Conservation (phyloP, 1,140 invertebrate species). For the Saccostrea cuccullata region DNA sequence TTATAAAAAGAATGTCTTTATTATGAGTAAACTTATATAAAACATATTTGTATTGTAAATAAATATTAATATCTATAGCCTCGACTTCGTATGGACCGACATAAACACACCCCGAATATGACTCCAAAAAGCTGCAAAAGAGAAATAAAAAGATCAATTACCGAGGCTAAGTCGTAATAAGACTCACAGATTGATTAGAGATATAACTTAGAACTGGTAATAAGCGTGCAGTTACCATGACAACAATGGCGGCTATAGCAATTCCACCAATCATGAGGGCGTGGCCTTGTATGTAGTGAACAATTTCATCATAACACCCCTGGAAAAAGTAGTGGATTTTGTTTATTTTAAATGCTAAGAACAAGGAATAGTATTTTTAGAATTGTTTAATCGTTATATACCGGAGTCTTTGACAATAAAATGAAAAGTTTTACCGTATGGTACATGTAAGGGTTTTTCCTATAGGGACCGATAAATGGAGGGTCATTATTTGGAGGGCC, state of each 20-base stretch:
- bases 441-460: constrained; percentile 65
- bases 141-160: constrained; percentile 3
- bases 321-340: constrained; percentile 39
- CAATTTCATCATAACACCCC: constrained; percentile 67
- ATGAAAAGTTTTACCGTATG: constrained; percentile 56
- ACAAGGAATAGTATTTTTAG: neutral
- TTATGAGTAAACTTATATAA: constrained; percentile 30
- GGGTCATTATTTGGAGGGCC: constrained; percentile 59
- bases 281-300: constrained; percentile 62
- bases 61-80: constrained; percentile 19
- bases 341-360: neutral
- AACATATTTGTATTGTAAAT: neutral
- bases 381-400: neutral
- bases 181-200: neutral
- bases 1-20: neutral
- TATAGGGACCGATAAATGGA: constrained; percentile 43
- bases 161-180: neutral
- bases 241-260: constrained; percentile 58
- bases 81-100: constrained; percentile 37
- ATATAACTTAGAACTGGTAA: neutral
- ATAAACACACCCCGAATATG: constrained; percentile 52
- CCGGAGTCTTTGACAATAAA: neutral
- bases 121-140: constrained; percentile 53
- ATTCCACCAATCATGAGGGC: constrained; percentile 62
- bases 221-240: constrained; percentile 57